Percentiles rank a stretch among this genome's conserved stretches.
Conservation (phyloP, 2,797 vertebrate species). For the Dicrostonyx torquatus region DNA sequence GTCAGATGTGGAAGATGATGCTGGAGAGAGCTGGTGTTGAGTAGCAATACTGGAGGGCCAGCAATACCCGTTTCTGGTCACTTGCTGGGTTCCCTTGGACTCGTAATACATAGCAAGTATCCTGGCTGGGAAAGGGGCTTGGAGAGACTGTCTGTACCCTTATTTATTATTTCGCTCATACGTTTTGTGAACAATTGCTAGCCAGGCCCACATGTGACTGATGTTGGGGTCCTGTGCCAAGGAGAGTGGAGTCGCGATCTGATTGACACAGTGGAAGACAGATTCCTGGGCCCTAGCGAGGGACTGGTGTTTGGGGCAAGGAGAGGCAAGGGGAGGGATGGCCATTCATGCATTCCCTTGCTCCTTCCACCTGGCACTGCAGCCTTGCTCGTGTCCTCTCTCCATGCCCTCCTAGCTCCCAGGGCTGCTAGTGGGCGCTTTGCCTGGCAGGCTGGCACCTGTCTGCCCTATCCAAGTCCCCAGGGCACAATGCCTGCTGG, state of each 20-base stretch:
- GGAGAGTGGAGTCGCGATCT: background rate
- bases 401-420: background rate
- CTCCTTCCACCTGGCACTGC: background rate
- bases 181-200: background rate
- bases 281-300: background rate
- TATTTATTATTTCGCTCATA: background rate
- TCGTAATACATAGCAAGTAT: background rate
- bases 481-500: slow-evolving; percentile 53
- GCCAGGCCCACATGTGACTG: background rate
- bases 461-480: slow-evolving; percentile 19
- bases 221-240: background rate
- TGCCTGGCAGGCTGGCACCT: slow-evolving; percentile 61
- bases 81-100: background rate
- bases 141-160: background rate
- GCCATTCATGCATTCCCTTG: background rate
- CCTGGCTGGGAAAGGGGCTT: background rate
- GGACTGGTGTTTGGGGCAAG: background rate
- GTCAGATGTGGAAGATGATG: too few species aligned
- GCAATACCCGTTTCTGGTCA: background rate
- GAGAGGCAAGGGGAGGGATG: background rate
- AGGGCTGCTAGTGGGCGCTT: background rate
- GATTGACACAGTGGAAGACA: background rate
- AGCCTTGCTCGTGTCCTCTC: background rate
- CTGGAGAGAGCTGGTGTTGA: background rate
- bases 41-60: too few species aligned